A percentile compares a stretch with the other conserved stretches of the same genome.
phyloP scores from a whole-genome alignment of 92 coral and sea anemone species.

The Heteractis magnifica region DNA sequence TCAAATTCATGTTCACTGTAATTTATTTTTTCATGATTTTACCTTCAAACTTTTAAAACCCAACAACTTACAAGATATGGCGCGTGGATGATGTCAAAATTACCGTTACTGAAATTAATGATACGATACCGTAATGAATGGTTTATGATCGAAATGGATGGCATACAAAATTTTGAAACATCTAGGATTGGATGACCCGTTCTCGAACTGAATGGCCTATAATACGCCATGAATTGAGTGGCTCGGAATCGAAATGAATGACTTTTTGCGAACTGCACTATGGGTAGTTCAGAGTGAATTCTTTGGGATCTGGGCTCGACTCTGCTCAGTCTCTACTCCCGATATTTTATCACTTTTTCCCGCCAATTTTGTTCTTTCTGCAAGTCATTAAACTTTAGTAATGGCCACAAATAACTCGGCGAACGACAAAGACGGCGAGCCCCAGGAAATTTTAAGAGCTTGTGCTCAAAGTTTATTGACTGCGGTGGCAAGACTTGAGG shows the following conservation, averaged over 20 bases:
- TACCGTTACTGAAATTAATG: too few relatives aligned
- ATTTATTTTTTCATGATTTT: too few relatives aligned
- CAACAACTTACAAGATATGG: too few relatives aligned
- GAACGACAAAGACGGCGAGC: conserved; percentile 30
- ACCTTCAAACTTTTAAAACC: too few relatives aligned
- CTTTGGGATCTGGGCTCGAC: conserved; percentile 12
- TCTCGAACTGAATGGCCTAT: too few relatives aligned
- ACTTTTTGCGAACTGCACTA: conserved; percentile 27
- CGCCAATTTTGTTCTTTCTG: conserved; percentile 8
- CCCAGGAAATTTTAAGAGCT: conserved; percentile 47
- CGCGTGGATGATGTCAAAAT: too few relatives aligned
- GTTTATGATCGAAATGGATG: too few relatives aligned
- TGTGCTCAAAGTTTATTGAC: conserved; percentile 59
- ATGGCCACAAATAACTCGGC: conserved; percentile 6
- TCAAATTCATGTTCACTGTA: too few relatives aligned
- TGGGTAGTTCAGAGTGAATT: conserved; percentile 4
- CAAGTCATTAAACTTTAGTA: not conserved
- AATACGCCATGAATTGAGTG: too few relatives aligned
- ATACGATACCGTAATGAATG: too few relatives aligned
- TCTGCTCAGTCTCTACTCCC: conserved; percentile 11
- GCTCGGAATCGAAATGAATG: conserved; percentile 29
- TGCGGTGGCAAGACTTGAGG: conserved; percentile 43
- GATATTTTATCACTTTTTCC: conserved; percentile 10
- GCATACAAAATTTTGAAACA: too few relatives aligned
- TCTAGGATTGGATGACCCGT: too few relatives aligned